Evolutionary conservation across 1,140 invertebrate species (phyloP), one percentile per base, ranked within the genome.

Genomic region (Ruditapes philippinarum): DNA sequence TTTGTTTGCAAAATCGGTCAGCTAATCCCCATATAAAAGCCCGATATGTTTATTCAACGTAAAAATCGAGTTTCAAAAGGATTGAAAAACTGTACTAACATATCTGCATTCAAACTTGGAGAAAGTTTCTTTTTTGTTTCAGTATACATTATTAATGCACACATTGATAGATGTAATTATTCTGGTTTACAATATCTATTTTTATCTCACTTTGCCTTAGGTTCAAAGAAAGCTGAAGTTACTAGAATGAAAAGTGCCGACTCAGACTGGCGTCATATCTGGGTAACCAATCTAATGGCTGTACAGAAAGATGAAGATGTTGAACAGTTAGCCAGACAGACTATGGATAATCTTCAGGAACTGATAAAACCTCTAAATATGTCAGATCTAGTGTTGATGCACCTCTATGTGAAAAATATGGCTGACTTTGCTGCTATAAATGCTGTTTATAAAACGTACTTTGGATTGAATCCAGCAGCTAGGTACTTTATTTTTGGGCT

Each of bases 391-490:
- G 89, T 88, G 31, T 74, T 92, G 14, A 97, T 99, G 45, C 98
- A 97, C 76, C 96, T 99, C 90, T 99, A 98, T 94, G 97, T 99
- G 81, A 96, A 97, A 84, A 97, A 98, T 93, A 98, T 99, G 97
- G 96, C 96, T 4, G 96, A 98, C 82, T 99, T 98, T 96, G 95
- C 97, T 9, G 96, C 96, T 9, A 96, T 99, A 68, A 99, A 99
- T 95, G 96, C 97, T 86, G 97, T 97, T 40, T 99, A 99, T 94
- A 96, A 97, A 51, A 97, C 97, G 82, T 97, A 97, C 80, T 97
- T 99, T 91, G 96, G 96, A 89, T 51, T 95, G 45, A 97, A 98
- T 94, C 98, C 98, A 25, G 98, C 98, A 0, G 98, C 98, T 1
- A 94, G 95, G 95, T 95, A 90, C 36, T n/a, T n/a, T n/a, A n/a